Evolutionary conservation across 2,113 vertebrate species (phyloP), one percentile per base, ranked within the genome.

Genomic region (Podarcis raffonei): DNA sequence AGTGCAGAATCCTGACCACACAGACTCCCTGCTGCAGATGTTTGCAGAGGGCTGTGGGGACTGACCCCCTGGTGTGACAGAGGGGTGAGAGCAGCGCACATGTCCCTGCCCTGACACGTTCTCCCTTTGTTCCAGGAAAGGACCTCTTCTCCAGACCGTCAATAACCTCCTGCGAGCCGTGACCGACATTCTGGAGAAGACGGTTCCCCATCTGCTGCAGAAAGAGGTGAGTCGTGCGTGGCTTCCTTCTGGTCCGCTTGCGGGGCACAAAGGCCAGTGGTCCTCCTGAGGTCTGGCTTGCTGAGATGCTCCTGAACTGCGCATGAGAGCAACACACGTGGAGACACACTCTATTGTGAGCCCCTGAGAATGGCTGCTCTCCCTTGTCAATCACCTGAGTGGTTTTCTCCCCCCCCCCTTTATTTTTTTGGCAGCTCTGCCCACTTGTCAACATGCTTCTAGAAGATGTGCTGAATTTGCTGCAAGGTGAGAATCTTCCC

Each of bases 381-480:
- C 59, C 59, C 59, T 62, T 62, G 59, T 53, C 59, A 62, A 62
- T 62, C 18, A 62, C 18, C 15, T 62, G 59, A 18, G 59, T 20
- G 9, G 3, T 53, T 16, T 5, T 48, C 4, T 22, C 4, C 2
- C 0, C 9, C 1, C 9, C 22, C 42, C 1, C 1, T 42, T 42
- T 42, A 1, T 42, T 42, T 35, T 9, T 57, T 62, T 20, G 25
- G 1, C 35, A 86, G 84, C 72, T 77, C 53, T 86, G 84, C 72
- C 84, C 72, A 12, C 7, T 77, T 5, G 57, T 39, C 4, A 86
- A 86, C 27, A 32, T 22, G 2, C 13, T 30, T 8, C 6, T 86
- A 13, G 13, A 65, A 39, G 6, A 0, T 0, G 25, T 86, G 72
- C 32, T 77, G 84, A 11, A 86, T 5, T 20, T 77, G 6, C 35